Evolutionary conservation across 2,113 vertebrate genomes (phyloP), one percentile per base, ranked within the genome.

Genomic region (Atractosteus spatula): DNA sequence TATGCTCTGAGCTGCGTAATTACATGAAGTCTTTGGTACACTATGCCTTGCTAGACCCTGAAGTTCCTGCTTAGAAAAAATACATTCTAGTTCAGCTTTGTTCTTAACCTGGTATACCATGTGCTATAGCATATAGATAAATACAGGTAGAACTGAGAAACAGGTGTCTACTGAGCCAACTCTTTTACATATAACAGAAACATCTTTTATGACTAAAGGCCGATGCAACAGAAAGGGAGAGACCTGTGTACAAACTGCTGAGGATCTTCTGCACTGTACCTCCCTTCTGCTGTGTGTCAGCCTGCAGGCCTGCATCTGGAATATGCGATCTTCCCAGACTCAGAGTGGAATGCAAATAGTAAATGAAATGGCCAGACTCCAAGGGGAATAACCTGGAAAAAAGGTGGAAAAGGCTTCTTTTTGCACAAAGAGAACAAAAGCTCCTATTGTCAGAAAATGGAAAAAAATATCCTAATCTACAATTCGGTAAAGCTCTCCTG

Each of bases 401-500:
- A 62, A 47, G 51, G 29, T 13, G 67, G 75, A 66, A 70, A 13
- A 43, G 57, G 44, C 61, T 62, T 68, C 41, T 54, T 11, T 59
- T 62, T 65, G 44, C 17, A 4, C 57, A 62, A 80, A 62, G 74
- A 78, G 78, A 84, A 90, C 87, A 89, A 88, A 89, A 86, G 73
- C 55, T 42, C 45, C 71, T 79, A 83, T 87, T 88, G 84, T 88
- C 65, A 76, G 82, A 76, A 84, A 87, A 84, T 84, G 75, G 77
- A 78, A 86, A 79, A 81, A 78, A 78, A 76, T 63, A 55, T 69
- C 77, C 81, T 66, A 43, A 45, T 16, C 10, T 12, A 59, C 43
- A 29, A 29, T 29, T 29, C 29, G 29, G 29, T 29, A 29, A 29
- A 29, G 2, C 2, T 29, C 29, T 29, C 29, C 29, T 29, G 29